These are phyloP conservation scores for Tipula helvola DNA, from an alignment of 2,888 invertebrate species.

Conservation along the genomic window DNA sequence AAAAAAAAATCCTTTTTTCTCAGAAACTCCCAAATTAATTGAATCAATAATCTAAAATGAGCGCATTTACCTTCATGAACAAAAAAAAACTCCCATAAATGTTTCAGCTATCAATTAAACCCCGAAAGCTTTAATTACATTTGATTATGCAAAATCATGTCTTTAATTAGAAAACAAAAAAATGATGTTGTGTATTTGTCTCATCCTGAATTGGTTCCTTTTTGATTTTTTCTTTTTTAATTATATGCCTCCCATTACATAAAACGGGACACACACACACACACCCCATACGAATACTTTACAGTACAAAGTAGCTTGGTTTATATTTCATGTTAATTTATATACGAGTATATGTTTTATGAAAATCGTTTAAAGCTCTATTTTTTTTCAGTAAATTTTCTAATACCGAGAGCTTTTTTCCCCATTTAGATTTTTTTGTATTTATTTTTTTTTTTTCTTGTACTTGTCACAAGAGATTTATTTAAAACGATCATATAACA, in stretches of 20 bases:
- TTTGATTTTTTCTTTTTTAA: not conserved
- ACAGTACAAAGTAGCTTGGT: not conserved
- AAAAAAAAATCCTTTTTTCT: not conserved
- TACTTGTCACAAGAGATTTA: not conserved
- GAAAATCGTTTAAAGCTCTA: not conserved
- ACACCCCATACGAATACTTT: not conserved
- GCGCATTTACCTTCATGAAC: not conserved
- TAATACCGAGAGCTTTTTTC: not conserved
- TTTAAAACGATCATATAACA: not conserved
- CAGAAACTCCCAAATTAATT: not conserved
- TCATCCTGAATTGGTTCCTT: not conserved
- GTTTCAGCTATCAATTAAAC: not conserved
- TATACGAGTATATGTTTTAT: not conserved
- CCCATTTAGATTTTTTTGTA: not conserved
- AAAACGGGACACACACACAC: not conserved
- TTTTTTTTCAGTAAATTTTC: not conserved
- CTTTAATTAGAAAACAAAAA: slow-evolving; percentile 1
- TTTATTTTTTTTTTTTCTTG: not conserved
- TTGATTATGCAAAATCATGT: slow-evolving; percentile 12
- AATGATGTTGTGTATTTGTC: not conserved
- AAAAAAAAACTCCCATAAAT: not conserved
- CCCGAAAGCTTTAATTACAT: not conserved
- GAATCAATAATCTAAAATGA: not conserved
- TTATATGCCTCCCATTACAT: not conserved
- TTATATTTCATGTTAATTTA: not conserved